Base-by-base conservation (phyloP, 2,888 invertebrate genomes). In the Lasioglossum pauxillum region DNA sequence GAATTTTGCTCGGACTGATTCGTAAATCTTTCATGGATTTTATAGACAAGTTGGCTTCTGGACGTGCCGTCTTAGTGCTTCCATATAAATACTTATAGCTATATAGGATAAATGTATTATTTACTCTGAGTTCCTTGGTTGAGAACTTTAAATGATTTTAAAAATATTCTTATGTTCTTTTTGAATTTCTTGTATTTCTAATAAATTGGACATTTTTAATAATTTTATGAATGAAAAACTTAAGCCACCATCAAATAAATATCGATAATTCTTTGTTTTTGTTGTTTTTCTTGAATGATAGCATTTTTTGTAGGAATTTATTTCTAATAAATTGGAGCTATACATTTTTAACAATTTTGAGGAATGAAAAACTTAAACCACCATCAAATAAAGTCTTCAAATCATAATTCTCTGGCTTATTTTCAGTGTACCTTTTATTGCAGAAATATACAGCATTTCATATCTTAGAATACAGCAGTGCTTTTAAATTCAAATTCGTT, bases 401-500 rank as follows among this genome's bases (percentile, higher is more conserved):
- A 64, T 31, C 31, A 64, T 64, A 64, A 64, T 31, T 64, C 64
- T 31, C 35, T 8, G 64, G 31, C 19, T 19, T 64, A 12, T 5
- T 19, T 12, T 8, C 31, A 5, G 16, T 7, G 19, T 35, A 31
- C 4, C 8, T 64, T 64, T 64, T 64, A 19, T 16, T 19, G 31
- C 19, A 3, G 64, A 19, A 2, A 31, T 0, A 57, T 57, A 8
- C 19, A 19, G 31, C 8, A 64, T 35, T 35, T 16, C 7, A 2
- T 64, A 35, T 35, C 31, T 31, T 64, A 31, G 19, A 19, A 8
- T 64, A 16, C 7, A 19, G 64, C 64, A 19, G 19, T 5, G 35
- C 64, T 35, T 35, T 64, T 35, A 31, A 19, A 64, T 83, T 83
- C 83, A 83, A 76, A 78, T 64, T n/a, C 49, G 64, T 49, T 64